These are phyloP conservation scores for Gadus chalcogrammus DNA, from an alignment of 2,113 vertebrate species.

Conservation along the genomic window DNA sequence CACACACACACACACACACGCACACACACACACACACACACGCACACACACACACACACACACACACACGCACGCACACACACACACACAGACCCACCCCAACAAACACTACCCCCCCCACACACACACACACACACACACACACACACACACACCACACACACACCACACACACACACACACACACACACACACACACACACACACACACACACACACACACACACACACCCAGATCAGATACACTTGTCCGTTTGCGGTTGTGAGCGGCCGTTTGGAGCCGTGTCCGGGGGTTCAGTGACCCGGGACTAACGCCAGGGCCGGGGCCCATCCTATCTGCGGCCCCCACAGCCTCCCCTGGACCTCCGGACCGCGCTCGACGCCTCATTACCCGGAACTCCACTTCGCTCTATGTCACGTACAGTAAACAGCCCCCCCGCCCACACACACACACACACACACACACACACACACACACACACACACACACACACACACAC, in stretches of 20 bases:
- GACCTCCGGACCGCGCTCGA: constrained; percentile 56
- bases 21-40: background rate
- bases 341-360: constrained; percentile 50
- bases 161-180: too few relatives aligned
- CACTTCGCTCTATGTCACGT: constrained; percentile 25
- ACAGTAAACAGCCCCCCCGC: constrained; percentile 43
- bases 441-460: constrained; percentile 6
- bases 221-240: constrained; percentile 23
- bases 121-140: constrained; percentile 24
- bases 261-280: constrained; percentile 68
- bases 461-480: background rate
- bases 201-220: constrained; percentile 24
- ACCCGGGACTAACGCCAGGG: constrained; percentile 69
- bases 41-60: too few relatives aligned
- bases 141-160: constrained; percentile 22
- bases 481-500: too few relatives aligned
- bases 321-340: constrained; percentile 47
- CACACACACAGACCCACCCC: too few relatives aligned
- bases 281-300: constrained; percentile 72
- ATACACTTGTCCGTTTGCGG: constrained; percentile 36
- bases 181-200: too few relatives aligned
- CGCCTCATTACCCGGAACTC: constrained; percentile 50
- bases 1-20: constrained; percentile 2
- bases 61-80: too few relatives aligned
- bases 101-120: too few relatives aligned